phyloP scores from a whole-genome alignment of 2,797 vertebrate species.

The Tachyglossus aculeatus region DNA sequence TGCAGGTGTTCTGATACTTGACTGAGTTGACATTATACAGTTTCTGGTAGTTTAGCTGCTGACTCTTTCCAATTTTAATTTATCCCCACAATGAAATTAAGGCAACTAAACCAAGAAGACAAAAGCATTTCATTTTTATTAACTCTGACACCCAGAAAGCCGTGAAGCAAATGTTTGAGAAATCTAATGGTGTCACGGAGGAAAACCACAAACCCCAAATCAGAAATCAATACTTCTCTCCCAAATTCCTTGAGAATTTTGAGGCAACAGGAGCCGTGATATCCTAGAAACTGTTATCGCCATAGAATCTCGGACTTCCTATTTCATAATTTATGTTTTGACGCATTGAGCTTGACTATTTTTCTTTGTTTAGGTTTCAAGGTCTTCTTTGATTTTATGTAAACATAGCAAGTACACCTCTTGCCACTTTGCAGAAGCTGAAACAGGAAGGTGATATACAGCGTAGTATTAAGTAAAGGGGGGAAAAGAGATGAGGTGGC shows the following conservation, averaged over 20 bases:
- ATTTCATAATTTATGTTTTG: neutral
- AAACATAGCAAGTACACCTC: neutral
- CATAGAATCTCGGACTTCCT: neutral
- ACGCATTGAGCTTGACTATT: neutral
- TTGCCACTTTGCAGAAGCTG: neutral
- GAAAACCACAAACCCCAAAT: constrained; percentile 1
- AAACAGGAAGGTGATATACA: neutral
- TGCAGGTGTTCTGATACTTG: neutral
- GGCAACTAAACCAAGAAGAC: neutral
- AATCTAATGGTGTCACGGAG: neutral
- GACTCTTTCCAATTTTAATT: constrained; percentile 2
- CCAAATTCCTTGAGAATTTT: constrained; percentile 2
- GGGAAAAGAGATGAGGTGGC: neutral
- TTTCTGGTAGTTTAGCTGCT: neutral
- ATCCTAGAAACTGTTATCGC: neutral
- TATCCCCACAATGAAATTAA: constrained; percentile 1
- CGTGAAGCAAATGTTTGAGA: neutral
- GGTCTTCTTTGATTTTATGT: constrained; percentile 2
- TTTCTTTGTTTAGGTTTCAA: constrained; percentile 4
- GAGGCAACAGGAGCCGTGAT: neutral
- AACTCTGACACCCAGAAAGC: neutral
- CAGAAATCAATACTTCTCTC: neutral
- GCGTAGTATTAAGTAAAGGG: neutral
- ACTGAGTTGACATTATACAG: neutral
- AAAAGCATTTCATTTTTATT: neutral